Evolutionary conservation across 2,888 invertebrate species (phyloP).

Genomic region (Therioaphis trifolii): DNA sequence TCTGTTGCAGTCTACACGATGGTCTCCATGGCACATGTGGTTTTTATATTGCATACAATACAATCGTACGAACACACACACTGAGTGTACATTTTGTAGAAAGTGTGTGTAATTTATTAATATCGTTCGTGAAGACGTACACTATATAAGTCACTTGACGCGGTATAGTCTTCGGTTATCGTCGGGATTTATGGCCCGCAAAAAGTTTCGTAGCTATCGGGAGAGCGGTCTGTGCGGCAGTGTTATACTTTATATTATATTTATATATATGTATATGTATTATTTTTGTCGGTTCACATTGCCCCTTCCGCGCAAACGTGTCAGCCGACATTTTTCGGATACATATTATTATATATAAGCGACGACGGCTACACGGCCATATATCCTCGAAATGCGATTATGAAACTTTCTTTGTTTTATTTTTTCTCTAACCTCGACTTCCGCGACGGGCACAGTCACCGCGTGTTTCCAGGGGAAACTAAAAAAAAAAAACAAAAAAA

Average conservation of each 20-base stretch:
- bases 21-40: too few relatives aligned
- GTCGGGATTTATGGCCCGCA: conserved; percentile 27
- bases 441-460: neutral
- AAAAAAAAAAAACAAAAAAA: neutral
- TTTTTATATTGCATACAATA: too few relatives aligned
- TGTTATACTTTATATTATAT: too few relatives aligned
- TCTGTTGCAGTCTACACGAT: too few relatives aligned
- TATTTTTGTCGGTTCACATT: neutral
- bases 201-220: conserved; percentile 35
- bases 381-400: neutral
- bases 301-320: neutral
- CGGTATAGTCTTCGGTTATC: conserved; percentile 50
- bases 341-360: neutral
- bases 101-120: conserved; percentile 27
- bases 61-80: too few relatives aligned
- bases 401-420: neutral
- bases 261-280: too few relatives aligned
- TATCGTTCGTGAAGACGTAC: neutral
- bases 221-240: neutral
- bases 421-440: neutral
- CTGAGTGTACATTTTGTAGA: neutral
- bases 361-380: neutral
- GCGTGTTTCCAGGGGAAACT: neutral
- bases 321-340: conserved; percentile 19
- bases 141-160: conserved; percentile 18